A percentile compares a stretch with the other conserved stretches of the same genome.
Conservation (phyloP, 1,140 invertebrate species). For the Saccostrea echinata region DNA sequence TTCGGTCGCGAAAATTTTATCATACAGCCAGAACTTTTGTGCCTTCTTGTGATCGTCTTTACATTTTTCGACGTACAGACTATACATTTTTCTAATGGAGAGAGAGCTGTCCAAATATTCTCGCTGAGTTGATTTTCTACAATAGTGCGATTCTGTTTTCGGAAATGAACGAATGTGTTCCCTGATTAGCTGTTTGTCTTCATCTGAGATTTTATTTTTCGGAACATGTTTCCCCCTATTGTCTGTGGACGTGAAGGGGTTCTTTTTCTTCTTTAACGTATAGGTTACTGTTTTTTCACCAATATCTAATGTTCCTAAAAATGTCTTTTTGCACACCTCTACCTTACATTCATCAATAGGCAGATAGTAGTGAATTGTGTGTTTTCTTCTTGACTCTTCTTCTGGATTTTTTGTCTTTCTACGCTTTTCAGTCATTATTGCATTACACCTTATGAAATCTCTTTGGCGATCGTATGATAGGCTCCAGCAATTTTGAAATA, state of each 20-base stretch:
- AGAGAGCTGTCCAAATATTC: slow-evolving; percentile 22
- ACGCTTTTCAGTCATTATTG: slow-evolving; percentile 15
- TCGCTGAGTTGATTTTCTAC: slow-evolving; percentile 47
- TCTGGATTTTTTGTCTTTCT: not conserved
- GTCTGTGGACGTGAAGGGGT: not conserved
- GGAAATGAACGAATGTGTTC: slow-evolving; percentile 43
- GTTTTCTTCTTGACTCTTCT: slow-evolving; percentile 15
- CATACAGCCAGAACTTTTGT: slow-evolving; percentile 52
- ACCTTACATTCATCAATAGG: not conserved
- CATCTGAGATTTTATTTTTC: slow-evolving; percentile 40
- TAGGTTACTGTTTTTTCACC: slow-evolving; percentile 25
- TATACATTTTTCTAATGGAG: not conserved
- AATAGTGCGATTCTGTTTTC: slow-evolving; percentile 42
- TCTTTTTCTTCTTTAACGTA: slow-evolving; percentile 12
- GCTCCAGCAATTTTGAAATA: slow-evolving; percentile 28
- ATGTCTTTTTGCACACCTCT: slow-evolving; percentile 25
- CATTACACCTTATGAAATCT: slow-evolving; percentile 8
- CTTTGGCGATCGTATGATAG: not conserved
- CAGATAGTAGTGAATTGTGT: slow-evolving; percentile 8
- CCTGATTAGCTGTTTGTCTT: slow-evolving; percentile 25
- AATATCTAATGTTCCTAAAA: slow-evolving; percentile 18
- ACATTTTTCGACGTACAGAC: slow-evolving; percentile 13
- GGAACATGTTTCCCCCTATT: not conserved
- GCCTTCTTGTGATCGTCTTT: not conserved
- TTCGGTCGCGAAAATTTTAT: slow-evolving; percentile 42